Percentiles rank a stretch among this genome's conserved stretches.
phyloP scores from a whole-genome alignment of 2,888 invertebrate species.

The Coelogynopora nodosa region DNA sequence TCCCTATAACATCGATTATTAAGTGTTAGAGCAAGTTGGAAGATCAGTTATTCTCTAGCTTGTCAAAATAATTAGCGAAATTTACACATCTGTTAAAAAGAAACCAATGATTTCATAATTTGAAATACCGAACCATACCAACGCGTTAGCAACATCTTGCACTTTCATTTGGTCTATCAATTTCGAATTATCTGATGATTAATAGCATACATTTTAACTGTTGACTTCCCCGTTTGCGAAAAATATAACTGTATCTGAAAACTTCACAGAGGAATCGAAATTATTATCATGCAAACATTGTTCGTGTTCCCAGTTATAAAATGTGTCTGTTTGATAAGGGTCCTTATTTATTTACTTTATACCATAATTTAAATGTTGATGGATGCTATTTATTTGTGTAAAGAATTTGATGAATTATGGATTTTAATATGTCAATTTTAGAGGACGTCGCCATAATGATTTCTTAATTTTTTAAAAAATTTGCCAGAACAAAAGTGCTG shows the following conservation, averaged over 20 bases:
- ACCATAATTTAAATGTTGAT: conserved; percentile 1
- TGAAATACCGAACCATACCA: conserved; percentile 7
- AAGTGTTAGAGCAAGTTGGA: conserved; percentile 8
- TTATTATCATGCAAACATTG: conserved; percentile 23
- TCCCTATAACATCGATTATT: neutral
- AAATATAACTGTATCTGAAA: neutral
- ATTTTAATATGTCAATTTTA: conserved; percentile 12
- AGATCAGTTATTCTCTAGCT: neutral
- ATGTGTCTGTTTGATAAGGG: neutral
- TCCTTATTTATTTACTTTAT: neutral
- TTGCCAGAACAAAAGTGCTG: neutral
- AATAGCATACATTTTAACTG: neutral
- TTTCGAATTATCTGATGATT: neutral
- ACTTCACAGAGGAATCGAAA: neutral
- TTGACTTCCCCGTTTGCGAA: neutral
- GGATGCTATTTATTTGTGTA: neutral
- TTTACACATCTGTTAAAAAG: neutral
- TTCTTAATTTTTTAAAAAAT: neutral
- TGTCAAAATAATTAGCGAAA: neutral
- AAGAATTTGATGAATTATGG: conserved; percentile 18
- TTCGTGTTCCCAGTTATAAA: conserved; percentile 13
- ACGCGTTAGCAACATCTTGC: neutral
- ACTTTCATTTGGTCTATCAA: neutral
- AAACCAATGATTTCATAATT: neutral
- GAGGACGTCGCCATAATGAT: conserved; percentile 4